Evolutionary conservation across 2,797 vertebrate genomes (phyloP), one percentile per base, ranked within the genome.

Genomic region (Neoniphon sammara): DNA sequence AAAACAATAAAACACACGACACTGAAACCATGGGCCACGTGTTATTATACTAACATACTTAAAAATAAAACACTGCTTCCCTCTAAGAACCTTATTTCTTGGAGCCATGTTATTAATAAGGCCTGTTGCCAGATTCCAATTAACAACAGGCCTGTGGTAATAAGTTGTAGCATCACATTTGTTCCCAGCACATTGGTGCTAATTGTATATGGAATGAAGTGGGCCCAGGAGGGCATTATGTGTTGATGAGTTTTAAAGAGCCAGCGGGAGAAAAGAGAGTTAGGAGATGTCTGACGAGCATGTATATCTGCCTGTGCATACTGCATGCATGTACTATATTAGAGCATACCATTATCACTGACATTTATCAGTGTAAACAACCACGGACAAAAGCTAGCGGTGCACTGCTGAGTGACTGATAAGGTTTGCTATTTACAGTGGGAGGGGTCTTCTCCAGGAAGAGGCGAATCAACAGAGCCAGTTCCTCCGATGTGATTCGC

Each of bases 401-500:
- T 17, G 54, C 57, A 57, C 5, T 64, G 77, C 46, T 76, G 46
- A 80, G 55, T 64, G 75, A 85, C 62, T 55, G 75, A 80, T 61
- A 66, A 64, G 68, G 71, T 64, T 65, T 59, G 63, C 80, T 88
- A 94, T 94, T 94, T 95, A 99, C 98, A 18, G 94, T 97, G 73
- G 96, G 97, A 60, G 96, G 96, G 25, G 94, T 94, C 91, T 97
- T 96, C 89, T 98, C 97, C 92, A 98, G 91, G 93, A 99, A 98
- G 87, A 96, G 91, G 73, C 94, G 95, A 75, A 99, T 92, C 88
- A 99, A 91, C 77, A 98, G 94, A 71, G 94, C 92, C 71, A 99
- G 91, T 60, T 99, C 98, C 88, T 98, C 97, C 3, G 98, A 95
- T 79, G 94, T 96, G 27, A 95, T 96, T 83, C 88, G 95, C 85